Conservation (phyloP, 1,140 invertebrate genomes). For the Drosophila murphyi region DNA sequence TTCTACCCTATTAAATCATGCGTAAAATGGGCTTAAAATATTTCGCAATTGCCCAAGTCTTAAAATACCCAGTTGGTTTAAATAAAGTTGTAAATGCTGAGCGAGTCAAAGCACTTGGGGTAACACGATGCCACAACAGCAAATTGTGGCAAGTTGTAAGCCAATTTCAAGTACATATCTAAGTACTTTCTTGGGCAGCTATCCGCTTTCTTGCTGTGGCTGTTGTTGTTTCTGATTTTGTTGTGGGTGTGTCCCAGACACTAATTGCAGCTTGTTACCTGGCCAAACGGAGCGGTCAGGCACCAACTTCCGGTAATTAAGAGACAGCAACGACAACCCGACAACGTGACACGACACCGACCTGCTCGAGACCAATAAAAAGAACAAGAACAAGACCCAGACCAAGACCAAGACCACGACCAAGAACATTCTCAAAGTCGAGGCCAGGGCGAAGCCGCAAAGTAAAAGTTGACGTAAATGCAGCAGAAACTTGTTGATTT, state of each 20-base stretch:
- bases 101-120: constrained; percentile 12
- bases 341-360: constrained; percentile 41
- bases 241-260: constrained; percentile 44
- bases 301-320: constrained; percentile 52
- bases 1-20: no score
- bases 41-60: not conserved
- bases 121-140: not conserved
- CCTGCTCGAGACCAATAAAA: no score
- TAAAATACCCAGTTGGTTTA: not conserved
- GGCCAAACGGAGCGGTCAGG: not conserved
- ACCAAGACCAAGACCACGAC: not conserved
- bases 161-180: constrained; percentile 36
- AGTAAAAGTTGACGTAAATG: constrained; percentile 12
- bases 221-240: constrained; percentile 12
- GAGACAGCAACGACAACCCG: constrained; percentile 18
- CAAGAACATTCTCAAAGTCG: not conserved
- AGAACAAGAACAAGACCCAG: not conserved
- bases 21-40: not conserved
- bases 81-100: constrained; percentile 45
- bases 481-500: constrained; percentile 40
- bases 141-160: constrained; percentile 31
- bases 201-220: constrained; percentile 1
- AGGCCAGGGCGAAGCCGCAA: not conserved
- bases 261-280: constrained; percentile 53
- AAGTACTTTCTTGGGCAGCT: constrained; percentile 40